Percentiles rank a stretch among this genome's conserved stretches.
Evolutionary conservation across 2,888 invertebrate species (phyloP).

Genomic region (Drosophila cognata): DNA sequence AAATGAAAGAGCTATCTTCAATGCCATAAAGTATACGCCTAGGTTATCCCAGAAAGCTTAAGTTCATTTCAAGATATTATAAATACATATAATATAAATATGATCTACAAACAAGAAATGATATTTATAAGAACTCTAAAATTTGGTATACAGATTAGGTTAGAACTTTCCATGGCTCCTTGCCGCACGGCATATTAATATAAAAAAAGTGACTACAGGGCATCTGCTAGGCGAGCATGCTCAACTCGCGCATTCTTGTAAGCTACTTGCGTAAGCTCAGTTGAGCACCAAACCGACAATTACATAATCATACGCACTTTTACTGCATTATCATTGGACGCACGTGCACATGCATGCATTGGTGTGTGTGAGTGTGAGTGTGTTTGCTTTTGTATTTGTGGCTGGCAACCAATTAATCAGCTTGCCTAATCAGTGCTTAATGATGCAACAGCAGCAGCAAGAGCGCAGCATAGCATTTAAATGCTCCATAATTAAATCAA

Average conservation of each 20-base stretch:
- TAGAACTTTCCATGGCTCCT: not conserved
- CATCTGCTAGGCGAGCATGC: not conserved
- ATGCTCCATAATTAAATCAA: conserved; percentile 73
- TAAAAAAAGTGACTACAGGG: not conserved
- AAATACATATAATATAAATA: not conserved
- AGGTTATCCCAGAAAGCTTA: too few relatives aligned
- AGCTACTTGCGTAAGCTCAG: not conserved
- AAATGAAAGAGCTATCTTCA: not conserved
- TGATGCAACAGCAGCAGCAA: conserved; percentile 49
- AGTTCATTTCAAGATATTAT: not conserved
- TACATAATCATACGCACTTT: conserved; percentile 64
- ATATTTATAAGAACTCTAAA: not conserved
- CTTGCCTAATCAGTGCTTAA: conserved; percentile 72
- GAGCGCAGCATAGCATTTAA: conserved; percentile 50
- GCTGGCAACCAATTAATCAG: conserved; percentile 65
- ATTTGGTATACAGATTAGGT: not conserved
- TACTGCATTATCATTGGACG: conserved; percentile 44
- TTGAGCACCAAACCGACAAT: conserved; percentile 39
- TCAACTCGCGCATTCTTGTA: not conserved
- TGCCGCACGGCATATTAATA: not conserved
- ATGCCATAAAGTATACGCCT: too few relatives aligned
- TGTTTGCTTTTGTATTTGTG: conserved; percentile 18
- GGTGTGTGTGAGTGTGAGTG: conserved; percentile 6
- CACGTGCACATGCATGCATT: not conserved
- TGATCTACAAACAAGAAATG: not conserved